phyloP scores from a whole-genome alignment of 2,797 vertebrate genomes.

The Echiichthys vipera region DNA sequence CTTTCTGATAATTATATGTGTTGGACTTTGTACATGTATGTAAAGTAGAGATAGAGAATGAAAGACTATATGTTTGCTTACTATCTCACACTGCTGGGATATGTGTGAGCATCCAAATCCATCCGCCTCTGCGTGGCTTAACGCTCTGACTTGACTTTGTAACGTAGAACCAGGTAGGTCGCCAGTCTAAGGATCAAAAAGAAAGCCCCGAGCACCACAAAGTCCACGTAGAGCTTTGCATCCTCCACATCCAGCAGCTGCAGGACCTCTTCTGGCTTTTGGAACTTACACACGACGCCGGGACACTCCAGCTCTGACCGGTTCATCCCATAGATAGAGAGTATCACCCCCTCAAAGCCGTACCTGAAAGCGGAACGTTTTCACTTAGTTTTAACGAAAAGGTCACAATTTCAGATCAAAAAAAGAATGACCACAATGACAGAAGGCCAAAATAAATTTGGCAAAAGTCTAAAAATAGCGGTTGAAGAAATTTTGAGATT shows the following conservation, averaged over 20 bases:
- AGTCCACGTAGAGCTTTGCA: conserved; percentile 97
- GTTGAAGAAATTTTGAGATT: background rate
- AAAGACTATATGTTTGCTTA: conserved; percentile 53
- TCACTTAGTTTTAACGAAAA: too few relatives aligned
- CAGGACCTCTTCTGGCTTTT: conserved; percentile 92
- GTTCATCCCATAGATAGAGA: conserved; percentile 98
- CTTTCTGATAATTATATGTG: conserved; percentile 38
- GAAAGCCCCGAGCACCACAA: conserved; percentile 94
- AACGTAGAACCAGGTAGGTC: conserved; percentile 96
- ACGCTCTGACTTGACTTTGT: conserved; percentile 96
- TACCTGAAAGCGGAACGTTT: conserved; percentile 88
- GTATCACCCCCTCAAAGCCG: conserved; percentile 96
- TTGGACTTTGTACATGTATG: conserved; percentile 43
- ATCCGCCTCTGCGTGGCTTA: conserved; percentile 69
- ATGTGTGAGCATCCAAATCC: conserved; percentile 33
- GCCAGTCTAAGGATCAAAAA: conserved; percentile 92
- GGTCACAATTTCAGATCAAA: conserved; percentile 10
- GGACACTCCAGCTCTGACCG: conserved; percentile 92
- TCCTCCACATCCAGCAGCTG: conserved; percentile 95
- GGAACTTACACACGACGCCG: conserved; percentile 90
- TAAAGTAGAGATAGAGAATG: conserved; percentile 45
- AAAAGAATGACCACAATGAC: background rate
- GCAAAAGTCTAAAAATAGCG: conserved; percentile 1
- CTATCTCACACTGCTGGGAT: conserved; percentile 54
- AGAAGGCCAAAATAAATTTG: background rate